These are phyloP conservation scores for Colletes gigas DNA, from an alignment of 1,140 invertebrate species.

Conservation along the genomic window DNA sequence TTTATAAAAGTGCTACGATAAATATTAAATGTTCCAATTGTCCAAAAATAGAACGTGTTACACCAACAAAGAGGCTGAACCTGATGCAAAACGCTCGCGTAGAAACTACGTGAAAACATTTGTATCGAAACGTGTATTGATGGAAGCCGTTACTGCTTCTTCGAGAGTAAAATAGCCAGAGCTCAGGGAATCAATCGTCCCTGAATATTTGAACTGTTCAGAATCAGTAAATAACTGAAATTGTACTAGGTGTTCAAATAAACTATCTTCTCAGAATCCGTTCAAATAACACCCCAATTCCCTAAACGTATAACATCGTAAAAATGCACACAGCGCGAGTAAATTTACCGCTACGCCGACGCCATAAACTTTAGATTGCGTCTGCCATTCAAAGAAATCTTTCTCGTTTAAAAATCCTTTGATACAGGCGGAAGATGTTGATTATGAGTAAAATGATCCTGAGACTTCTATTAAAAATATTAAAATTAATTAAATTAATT, in stretches of 20 bases:
- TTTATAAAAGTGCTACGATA: no score
- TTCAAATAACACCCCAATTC: background rate
- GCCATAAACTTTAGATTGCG: conserved; percentile 9
- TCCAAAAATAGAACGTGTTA: conserved; percentile 23
- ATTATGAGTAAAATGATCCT: no score
- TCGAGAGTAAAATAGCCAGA: conserved; percentile 14
- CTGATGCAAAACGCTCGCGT: background rate
- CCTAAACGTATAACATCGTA: conserved; percentile 14
- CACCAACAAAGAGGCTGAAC: background rate
- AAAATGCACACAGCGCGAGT: conserved; percentile 9
- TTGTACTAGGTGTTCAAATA: conserved; percentile 6
- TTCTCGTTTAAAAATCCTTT: background rate
- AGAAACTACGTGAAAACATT: background rate
- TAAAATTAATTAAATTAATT: no score
- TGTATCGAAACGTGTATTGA: conserved; percentile 6
- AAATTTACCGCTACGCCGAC: conserved; percentile 1
- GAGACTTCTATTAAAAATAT: no score
- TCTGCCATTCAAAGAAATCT: background rate
- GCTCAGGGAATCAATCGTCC: conserved; percentile 32
- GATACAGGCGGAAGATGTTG: background rate
- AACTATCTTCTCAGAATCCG: conserved; percentile 12
- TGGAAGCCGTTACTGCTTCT: conserved; percentile 16
- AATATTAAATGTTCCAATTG: no score
- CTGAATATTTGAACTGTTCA: conserved; percentile 35
- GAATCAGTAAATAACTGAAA: conserved; percentile 42